Conservation (phyloP, 2,113 vertebrate genomes). For the Semicossyphus pulcher region DNA sequence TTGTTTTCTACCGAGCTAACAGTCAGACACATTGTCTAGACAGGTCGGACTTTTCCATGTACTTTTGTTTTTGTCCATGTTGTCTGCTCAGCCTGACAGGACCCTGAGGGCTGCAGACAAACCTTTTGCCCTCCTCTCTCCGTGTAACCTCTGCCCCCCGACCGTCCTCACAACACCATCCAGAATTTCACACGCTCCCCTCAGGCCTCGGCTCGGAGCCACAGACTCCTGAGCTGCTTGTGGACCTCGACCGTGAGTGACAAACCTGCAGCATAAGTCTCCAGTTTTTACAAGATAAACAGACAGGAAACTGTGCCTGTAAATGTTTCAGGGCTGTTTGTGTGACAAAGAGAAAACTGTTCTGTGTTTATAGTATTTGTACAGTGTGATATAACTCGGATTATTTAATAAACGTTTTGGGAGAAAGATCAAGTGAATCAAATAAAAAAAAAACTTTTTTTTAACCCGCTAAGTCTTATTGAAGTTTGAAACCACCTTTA, state of each 20-base stretch:
- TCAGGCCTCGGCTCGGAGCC: slow-evolving; percentile 33
- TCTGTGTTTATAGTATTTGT: slow-evolving; percentile 16
- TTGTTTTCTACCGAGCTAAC: no score
- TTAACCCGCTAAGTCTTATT: no score
- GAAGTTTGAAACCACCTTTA: no score
- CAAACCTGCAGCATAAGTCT: slow-evolving; percentile 46
- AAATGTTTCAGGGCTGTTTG: slow-evolving; percentile 22
- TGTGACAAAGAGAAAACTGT: not conserved
- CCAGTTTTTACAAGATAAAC: slow-evolving; percentile 32
- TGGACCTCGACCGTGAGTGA: slow-evolving; percentile 32
- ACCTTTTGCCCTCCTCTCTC: slow-evolving; percentile 48
- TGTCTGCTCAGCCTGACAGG: slow-evolving; percentile 40
- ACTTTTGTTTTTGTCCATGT: slow-evolving; percentile 24
- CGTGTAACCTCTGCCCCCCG: slow-evolving; percentile 60
- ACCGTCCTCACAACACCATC: slow-evolving; percentile 66
- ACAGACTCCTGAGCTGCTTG: slow-evolving; percentile 51
- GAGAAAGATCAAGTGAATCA: not conserved
- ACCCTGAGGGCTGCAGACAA: slow-evolving; percentile 17
- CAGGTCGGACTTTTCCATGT: not conserved
- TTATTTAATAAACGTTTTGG: slow-evolving; percentile 31
- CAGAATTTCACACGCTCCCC: slow-evolving; percentile 81
- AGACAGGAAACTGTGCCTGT: slow-evolving; percentile 29
- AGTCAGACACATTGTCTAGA: slow-evolving; percentile 54
- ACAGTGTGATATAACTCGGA: slow-evolving; percentile 12
- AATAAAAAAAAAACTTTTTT: no score